These are phyloP conservation scores for Mya arenaria DNA, from an alignment of 1,140 invertebrate species.

Conservation along the genomic window DNA sequence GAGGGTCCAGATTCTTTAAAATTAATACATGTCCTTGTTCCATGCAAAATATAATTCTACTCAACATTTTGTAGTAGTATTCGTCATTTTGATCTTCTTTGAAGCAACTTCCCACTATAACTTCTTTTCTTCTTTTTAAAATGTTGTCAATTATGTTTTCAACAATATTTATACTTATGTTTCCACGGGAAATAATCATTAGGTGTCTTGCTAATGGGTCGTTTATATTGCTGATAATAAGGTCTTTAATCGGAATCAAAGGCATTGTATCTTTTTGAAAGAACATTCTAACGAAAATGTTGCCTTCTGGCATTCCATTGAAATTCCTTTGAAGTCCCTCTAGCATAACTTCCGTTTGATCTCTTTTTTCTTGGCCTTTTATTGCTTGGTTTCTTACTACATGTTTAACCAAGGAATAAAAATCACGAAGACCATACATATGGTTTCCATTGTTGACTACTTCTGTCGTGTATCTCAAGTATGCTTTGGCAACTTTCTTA, in stretches of 20 bases:
- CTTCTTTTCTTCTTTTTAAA: neutral
- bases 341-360: neutral
- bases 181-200: constrained; percentile 29
- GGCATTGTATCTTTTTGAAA: neutral
- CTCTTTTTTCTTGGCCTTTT: neutral
- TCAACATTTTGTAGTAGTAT: constrained; percentile 59
- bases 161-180: constrained; percentile 32
- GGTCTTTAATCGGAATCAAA: constrained; percentile 11
- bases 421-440: constrained; percentile 72
- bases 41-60: constrained; percentile 65
- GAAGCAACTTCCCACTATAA: constrained; percentile 60
- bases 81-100: constrained; percentile 58
- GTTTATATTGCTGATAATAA: constrained; percentile 44
- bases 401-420: constrained; percentile 63
- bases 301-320: constrained; percentile 48
- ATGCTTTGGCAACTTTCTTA: constrained; percentile 58
- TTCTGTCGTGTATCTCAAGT: constrained; percentile 47
- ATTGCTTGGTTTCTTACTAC: neutral
- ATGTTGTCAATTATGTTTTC: constrained; percentile 1
- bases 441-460: constrained; percentile 49
- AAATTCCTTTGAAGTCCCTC: constrained; percentile 58
- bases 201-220: constrained; percentile 45
- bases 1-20: constrained; percentile 59
- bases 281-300: neutral
- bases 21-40: constrained; percentile 61